Evolutionary conservation across 2,797 vertebrate species (phyloP).

Genomic region (Sardinella longiceps): DNA sequence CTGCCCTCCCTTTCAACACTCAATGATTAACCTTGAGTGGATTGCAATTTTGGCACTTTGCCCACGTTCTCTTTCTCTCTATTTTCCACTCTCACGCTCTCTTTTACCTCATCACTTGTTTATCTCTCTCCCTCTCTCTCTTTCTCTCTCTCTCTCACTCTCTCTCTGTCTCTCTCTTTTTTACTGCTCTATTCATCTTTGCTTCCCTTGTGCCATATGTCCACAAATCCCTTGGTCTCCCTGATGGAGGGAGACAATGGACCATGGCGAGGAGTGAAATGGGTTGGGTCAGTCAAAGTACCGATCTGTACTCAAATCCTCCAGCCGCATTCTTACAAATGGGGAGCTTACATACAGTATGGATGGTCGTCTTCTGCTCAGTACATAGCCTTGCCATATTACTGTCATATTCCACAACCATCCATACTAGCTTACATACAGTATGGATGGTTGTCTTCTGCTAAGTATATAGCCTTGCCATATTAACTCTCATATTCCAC

Average conservation of each 20-base stretch:
- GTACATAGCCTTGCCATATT: too few species aligned
- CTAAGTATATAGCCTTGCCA: too few species aligned
- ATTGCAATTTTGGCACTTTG: constrained; percentile 21
- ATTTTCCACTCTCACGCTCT: constrained; percentile 5
- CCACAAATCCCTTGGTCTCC: not conserved
- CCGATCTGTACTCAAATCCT: not conserved
- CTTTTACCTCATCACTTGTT: not conserved
- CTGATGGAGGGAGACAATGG: not conserved
- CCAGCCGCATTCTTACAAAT: not conserved
- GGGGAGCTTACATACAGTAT: not conserved
- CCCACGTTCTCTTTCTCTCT: not conserved
- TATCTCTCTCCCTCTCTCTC: not conserved
- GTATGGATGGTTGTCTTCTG: too few species aligned
- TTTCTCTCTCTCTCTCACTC: not conserved
- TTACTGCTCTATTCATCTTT: not conserved
- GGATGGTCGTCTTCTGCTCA: too few species aligned
- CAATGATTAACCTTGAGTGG: constrained; percentile 43
- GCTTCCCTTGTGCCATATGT: not conserved
- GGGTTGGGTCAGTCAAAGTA: not conserved
- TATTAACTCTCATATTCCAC: too few species aligned
- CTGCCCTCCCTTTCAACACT: constrained; percentile 11
- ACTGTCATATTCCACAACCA: too few species aligned
- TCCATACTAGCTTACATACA: too few species aligned
- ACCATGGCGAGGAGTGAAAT: not conserved
- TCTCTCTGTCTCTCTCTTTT: not conserved